Conservation (phyloP, 2,888 invertebrate genomes). For the Neoaliturus tenellus region DNA sequence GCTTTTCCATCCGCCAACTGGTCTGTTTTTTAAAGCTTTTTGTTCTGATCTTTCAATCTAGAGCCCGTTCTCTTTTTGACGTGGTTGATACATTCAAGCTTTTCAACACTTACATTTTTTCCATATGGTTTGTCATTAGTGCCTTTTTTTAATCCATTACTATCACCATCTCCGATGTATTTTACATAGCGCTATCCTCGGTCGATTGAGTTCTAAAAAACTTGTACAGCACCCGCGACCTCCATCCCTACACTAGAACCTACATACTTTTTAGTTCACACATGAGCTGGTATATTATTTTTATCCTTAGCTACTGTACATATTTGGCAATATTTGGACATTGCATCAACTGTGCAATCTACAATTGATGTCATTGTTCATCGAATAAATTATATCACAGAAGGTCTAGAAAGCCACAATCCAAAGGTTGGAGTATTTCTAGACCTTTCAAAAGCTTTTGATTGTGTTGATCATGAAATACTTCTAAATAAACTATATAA, state of each 20-base stretch:
- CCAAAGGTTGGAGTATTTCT: too few relatives aligned
- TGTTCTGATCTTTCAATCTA: not conserved
- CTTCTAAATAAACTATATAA: too few relatives aligned
- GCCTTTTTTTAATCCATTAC: not conserved
- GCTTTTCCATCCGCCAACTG: too few relatives aligned
- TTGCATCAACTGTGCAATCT: too few relatives aligned
- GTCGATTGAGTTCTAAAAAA: not conserved
- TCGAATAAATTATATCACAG: too few relatives aligned
- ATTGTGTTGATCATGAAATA: too few relatives aligned
- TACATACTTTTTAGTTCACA: constrained; percentile 10
- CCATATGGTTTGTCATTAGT: not conserved
- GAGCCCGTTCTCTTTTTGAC: constrained; percentile 41
- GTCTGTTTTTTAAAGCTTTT: too few relatives aligned
- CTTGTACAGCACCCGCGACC: constrained; percentile 11
- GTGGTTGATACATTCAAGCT: constrained; percentile 41
- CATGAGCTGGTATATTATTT: constrained; percentile 68
- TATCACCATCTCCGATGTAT: constrained; percentile 28
- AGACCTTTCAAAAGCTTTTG: too few relatives aligned
- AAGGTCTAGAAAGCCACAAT: too few relatives aligned
- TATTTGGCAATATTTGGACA: constrained; percentile 45
- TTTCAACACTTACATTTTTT: constrained; percentile 2
- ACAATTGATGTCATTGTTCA: too few relatives aligned
- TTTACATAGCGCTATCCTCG: not conserved
- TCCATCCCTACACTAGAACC: constrained; percentile 13
- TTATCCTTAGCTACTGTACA: constrained; percentile 60